Percentiles rank a stretch among this genome's conserved stretches.
Conservation (phyloP, 2,797 vertebrate species). For the Eremophila alpestris region DNA sequence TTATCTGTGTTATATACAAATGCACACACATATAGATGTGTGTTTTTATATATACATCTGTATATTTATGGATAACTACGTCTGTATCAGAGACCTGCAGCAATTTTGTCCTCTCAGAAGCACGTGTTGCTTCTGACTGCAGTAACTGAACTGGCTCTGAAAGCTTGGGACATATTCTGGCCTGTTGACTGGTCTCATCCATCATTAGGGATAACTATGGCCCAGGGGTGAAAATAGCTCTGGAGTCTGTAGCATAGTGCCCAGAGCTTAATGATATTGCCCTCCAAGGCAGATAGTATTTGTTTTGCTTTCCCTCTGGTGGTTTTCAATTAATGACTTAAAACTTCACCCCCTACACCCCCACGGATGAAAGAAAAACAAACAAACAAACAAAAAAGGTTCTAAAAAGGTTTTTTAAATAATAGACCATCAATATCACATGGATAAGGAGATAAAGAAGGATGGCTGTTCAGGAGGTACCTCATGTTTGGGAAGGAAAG, state of each 20-base stretch:
- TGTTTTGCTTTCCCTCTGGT: constrained; percentile 1
- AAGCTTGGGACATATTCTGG: not conserved
- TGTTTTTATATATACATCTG: not conserved
- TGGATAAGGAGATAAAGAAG: not conserved
- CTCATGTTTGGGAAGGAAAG: not conserved
- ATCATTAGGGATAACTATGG: not conserved
- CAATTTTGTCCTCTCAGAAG: not conserved
- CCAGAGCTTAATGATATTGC: constrained; percentile 28
- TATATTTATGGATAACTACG: not conserved
- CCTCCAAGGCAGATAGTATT: constrained; percentile 47
- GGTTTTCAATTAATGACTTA: constrained; percentile 4
- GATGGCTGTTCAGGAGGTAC: not conserved
- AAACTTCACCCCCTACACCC: not conserved
- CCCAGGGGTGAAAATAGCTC: constrained; percentile 31
- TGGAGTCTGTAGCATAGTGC: not conserved
- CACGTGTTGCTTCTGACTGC: not conserved
- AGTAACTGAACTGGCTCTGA: not conserved
- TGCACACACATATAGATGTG: rapidly evolving
- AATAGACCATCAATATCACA: not conserved
- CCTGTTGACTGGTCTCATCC: constrained; percentile 24
- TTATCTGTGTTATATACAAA: not conserved
- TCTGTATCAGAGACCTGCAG: not conserved
- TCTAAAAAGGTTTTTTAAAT: not conserved
- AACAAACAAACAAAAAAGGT: too few species aligned
- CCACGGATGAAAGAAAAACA: not conserved